Conservation (phyloP, 2,113 vertebrate species). For the Odontesthes bonariensis region DNA sequence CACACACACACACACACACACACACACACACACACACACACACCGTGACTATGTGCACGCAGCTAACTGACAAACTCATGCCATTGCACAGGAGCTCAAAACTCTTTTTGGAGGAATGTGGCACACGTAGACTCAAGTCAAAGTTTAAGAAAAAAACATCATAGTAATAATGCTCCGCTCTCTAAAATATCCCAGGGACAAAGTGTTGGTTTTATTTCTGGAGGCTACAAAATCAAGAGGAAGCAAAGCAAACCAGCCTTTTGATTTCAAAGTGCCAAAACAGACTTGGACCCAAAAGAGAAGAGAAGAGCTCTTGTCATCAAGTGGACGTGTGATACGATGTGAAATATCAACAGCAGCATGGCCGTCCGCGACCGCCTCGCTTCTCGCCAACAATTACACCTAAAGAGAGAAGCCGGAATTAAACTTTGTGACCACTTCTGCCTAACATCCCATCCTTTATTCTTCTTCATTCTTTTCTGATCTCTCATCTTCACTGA, state of each 20-base stretch:
- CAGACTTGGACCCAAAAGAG: background rate
- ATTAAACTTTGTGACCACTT: conserved; percentile 39
- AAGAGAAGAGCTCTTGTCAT: conserved; percentile 2
- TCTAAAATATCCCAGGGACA: conserved; percentile 24
- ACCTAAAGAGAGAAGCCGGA: conserved; percentile 47
- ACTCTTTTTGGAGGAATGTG: conserved; percentile 51
- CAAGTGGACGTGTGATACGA: conserved; percentile 20
- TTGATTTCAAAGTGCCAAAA: background rate
- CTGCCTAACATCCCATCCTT: conserved; percentile 35
- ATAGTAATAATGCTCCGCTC: conserved; percentile 11
- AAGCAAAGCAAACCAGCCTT: conserved; percentile 1
- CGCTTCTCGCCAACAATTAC: conserved; percentile 64
- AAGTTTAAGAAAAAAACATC: too few relatives aligned
- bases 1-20: conserved; percentile 43
- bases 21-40: conserved; percentile 43
- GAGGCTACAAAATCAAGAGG: conserved; percentile 24
- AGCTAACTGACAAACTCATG: conserved; percentile 67
- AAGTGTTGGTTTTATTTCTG: conserved; percentile 37
- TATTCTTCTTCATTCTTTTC: conserved; percentile 42
- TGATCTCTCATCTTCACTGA: conserved; percentile 45
- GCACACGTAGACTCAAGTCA: background rate
- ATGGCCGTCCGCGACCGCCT: conserved; percentile 27
- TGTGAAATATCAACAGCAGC: conserved; percentile 46
- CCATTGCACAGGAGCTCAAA: conserved; percentile 52
- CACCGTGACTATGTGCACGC: conserved; percentile 58